Percentiles rank a stretch among this genome's conserved stretches.
Evolutionary conservation across 1,140 invertebrate genomes (phyloP).

Genomic region (Drosophila watanabei): DNA sequence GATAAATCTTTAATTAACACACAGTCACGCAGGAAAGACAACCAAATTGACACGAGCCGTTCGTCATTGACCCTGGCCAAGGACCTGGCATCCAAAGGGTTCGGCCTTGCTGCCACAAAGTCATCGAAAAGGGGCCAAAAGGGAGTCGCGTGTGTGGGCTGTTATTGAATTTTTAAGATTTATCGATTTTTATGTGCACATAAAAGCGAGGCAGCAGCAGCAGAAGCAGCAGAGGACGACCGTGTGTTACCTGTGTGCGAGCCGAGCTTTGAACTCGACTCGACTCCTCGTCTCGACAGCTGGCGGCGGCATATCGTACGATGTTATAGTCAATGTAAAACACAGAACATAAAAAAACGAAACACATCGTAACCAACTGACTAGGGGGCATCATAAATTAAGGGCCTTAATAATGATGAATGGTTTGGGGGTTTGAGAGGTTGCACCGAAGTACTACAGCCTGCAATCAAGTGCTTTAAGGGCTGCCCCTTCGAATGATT

Average conservation of each 20-base stretch:
- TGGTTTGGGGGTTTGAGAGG: slow-evolving; percentile 27
- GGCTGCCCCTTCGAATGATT: slow-evolving; percentile 29
- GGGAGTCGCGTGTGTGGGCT: slow-evolving; percentile 63
- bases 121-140: slow-evolving; percentile 7
- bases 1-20: slow-evolving; percentile 72
- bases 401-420: slow-evolving; percentile 80
- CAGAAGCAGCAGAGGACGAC: not conserved
- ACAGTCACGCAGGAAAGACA: slow-evolving; percentile 24
- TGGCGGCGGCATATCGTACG: slow-evolving; percentile 63
- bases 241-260: slow-evolving; percentile 27
- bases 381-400: slow-evolving; percentile 74
- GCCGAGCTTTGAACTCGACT: slow-evolving; percentile 69
- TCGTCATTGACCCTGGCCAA: slow-evolving; percentile 73
- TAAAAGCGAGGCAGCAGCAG: slow-evolving; percentile 1
- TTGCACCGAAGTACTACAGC: not conserved
- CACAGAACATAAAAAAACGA: slow-evolving; percentile 67
- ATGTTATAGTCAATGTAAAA: slow-evolving; percentile 83
- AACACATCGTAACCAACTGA: slow-evolving; percentile 61
- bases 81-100: slow-evolving; percentile 39
- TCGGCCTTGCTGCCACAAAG: slow-evolving; percentile 44
- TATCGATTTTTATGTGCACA: slow-evolving; percentile 78
- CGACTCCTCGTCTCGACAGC: slow-evolving; percentile 36
- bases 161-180: slow-evolving; percentile 84
- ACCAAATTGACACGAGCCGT: slow-evolving; percentile 47
- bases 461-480: slow-evolving; percentile 45